Base-by-base conservation (phyloP, 2,888 invertebrate species). In the Drosophila putrida region DNA sequence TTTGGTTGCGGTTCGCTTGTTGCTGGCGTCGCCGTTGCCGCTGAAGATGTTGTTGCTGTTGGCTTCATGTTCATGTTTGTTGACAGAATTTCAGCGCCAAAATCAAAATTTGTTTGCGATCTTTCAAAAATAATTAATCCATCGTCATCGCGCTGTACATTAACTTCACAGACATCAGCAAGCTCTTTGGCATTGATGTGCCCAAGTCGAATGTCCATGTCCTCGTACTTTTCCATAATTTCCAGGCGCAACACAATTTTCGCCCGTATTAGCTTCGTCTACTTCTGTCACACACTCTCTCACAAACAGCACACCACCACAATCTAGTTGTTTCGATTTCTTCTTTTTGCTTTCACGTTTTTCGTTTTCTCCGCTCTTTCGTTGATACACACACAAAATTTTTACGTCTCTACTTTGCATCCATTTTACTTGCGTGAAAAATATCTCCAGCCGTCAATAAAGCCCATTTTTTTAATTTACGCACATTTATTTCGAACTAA, bases 341-440 rank as follows among this genome's bases (percentile, higher is more conserved):
- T 65, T 72, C 77, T 82, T 78, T 83, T 70, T 76, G 72, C 76
- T 89, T 69, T 82, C 75, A 47, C 86, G 76, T 82, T 65, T 76
- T 86, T 62, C 78, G 80, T 78, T 88, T 90, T 88, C 82, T 68
- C 74, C 78, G 50, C 82, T 79, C 80, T 75, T 90, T 90, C 90
- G 89, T 88, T 90, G 90, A 77, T 90, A 90, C 90, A 90, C 88
- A 90, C 87, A 91, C 90, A 90, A 90, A 88, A 80, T 85, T 87
- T 90, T 87, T 86, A 69, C 87, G 76, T 81, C 80, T 87, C 75
- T 81, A 75, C 80, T 87, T 75, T 75, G 74, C 75, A 58, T 59
- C 65, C 72, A 82, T 76, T 82, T 79, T 71, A 73, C 68, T 75
- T 68, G 75, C 67, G 69, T 78, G 74, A 79, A 88, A 88, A 90